Evolutionary conservation across 2,113 vertebrate genomes (phyloP).

Genomic region (Scomber colias): DNA sequence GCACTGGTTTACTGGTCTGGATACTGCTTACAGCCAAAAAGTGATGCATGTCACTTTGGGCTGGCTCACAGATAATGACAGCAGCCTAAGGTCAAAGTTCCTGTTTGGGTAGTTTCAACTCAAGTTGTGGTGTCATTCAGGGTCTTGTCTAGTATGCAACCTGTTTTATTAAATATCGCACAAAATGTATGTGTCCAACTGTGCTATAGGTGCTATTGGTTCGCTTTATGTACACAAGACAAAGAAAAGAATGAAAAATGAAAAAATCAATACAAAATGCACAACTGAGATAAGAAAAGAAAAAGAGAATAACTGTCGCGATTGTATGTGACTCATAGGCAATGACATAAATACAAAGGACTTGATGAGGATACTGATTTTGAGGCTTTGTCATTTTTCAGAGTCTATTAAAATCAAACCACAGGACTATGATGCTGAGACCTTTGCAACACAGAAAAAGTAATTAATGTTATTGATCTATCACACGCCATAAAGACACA

Average conservation of each 20-base stretch:
- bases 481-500: neutral
- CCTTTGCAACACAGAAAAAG: too few species aligned
- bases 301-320: neutral
- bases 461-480: neutral
- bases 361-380: neutral
- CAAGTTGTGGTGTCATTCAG: neutral
- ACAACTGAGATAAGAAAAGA: neutral
- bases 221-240: neutral
- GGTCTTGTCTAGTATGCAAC: neutral
- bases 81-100: neutral
- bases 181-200: neutral
- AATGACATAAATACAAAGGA: neutral
- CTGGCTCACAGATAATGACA: neutral
- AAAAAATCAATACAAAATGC: too few species aligned
- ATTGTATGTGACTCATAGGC: neutral
- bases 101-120: neutral
- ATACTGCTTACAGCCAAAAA: neutral
- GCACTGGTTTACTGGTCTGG: neutral
- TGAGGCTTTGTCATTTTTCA: too few species aligned
- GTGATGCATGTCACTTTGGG: neutral
- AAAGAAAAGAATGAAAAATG: neutral
- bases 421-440: neutral
- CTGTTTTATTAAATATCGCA: neutral
- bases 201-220: neutral
- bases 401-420: too few species aligned